Percentiles rank a stretch among this genome's conserved stretches.
Conservation (phyloP, 2,888 invertebrate genomes). For the Perithous albicinctus region DNA sequence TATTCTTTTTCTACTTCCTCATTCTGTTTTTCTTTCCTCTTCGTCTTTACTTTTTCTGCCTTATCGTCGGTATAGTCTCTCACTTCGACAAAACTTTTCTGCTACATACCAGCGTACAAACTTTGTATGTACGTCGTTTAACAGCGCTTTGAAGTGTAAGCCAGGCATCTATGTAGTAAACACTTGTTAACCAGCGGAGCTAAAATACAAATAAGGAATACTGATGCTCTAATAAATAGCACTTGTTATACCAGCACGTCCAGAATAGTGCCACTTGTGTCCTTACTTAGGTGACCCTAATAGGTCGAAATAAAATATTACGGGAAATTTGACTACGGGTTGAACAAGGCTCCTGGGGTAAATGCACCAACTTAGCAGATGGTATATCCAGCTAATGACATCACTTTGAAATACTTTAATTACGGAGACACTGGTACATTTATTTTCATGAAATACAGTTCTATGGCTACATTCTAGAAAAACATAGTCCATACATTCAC, state of each 20-base stretch:
- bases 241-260: background rate
- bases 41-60: slow-evolving; percentile 16
- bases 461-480: too few species aligned
- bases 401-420: too few species aligned
- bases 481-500: too few species aligned
- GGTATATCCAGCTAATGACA: too few species aligned
- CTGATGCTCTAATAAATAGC: background rate
- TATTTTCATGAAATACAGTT: too few species aligned
- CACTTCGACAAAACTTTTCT: slow-evolving; percentile 35
- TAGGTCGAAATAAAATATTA: too few species aligned
- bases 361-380: too few species aligned
- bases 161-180: background rate
- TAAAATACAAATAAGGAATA: background rate
- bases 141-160: slow-evolving; percentile 20
- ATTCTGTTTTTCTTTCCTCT: slow-evolving; percentile 46
- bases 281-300: too few species aligned
- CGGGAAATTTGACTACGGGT: too few species aligned
- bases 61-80: slow-evolving; percentile 7
- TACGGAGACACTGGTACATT: too few species aligned
- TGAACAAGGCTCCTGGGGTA: too few species aligned
- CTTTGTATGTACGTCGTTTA: slow-evolving; percentile 35
- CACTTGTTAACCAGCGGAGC: background rate
- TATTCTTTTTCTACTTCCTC: slow-evolving; percentile 54
- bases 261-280: too few species aligned
- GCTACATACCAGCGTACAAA: slow-evolving; percentile 18